Conservation (phyloP, 2,113 vertebrate genomes). For the Mola mola region DNA sequence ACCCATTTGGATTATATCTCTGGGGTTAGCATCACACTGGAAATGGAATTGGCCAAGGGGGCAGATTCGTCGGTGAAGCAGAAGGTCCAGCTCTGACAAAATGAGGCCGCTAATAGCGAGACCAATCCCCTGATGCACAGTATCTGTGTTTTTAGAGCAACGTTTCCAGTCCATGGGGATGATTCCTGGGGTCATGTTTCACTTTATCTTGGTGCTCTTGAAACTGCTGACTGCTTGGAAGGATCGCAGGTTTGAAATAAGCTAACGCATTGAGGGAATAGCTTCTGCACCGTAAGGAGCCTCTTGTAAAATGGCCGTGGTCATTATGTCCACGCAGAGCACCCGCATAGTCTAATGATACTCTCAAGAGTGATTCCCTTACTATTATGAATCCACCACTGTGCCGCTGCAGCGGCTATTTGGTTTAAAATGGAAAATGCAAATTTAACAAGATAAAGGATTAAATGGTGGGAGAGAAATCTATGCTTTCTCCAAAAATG, state of each 20-base stretch:
- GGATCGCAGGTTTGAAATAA: conserved; percentile 8
- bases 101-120: conserved; percentile 11
- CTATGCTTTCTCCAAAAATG: too few relatives aligned
- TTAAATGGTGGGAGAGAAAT: not conserved
- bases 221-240: not conserved
- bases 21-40: conserved; percentile 19
- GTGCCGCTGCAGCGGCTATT: conserved; percentile 6
- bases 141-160: not conserved
- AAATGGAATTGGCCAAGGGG: conserved; percentile 28
- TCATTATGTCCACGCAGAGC: conserved; percentile 30
- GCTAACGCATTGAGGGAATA: conserved; percentile 5
- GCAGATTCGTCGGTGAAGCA: conserved; percentile 23
- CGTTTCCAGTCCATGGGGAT: not conserved
- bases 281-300: conserved; percentile 21
- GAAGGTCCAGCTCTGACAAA: conserved; percentile 9
- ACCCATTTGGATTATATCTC: conserved; percentile 35
- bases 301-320: conserved; percentile 32
- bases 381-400: conserved; percentile 19
- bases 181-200: conserved; percentile 6
- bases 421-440: conserved; percentile 18
- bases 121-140: conserved; percentile 27
- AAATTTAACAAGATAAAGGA: not conserved
- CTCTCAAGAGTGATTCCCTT: conserved; percentile 2
- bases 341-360: conserved; percentile 3
- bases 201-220: conserved; percentile 5